Evolutionary conservation across 2,797 vertebrate genomes (phyloP).

Genomic region (Alauda arvensis): DNA sequence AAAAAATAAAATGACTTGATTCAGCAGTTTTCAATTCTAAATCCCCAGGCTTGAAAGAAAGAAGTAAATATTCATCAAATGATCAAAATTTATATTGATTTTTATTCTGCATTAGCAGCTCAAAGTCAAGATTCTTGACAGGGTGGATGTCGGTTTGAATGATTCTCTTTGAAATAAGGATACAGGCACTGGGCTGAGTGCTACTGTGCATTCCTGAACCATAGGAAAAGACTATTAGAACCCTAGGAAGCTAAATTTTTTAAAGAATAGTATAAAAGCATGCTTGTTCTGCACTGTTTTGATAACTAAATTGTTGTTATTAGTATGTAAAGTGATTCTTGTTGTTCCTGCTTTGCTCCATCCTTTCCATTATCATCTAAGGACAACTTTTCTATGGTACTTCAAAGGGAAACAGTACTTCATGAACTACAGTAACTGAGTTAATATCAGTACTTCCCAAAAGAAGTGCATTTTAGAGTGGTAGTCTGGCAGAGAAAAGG

Average conservation of each 20-base stretch:
- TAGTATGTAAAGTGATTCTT: conserved; percentile 73
- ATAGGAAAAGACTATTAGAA: conserved; percentile 67
- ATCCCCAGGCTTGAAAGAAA: conserved; percentile 73
- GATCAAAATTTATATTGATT: conserved; percentile 88
- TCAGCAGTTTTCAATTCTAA: conserved; percentile 82
- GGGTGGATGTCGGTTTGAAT: conserved; percentile 75
- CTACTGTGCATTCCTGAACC: conserved; percentile 74
- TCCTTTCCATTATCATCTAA: conserved; percentile 52
- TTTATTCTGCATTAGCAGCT: conserved; percentile 84
- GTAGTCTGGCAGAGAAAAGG: conserved; percentile 34
- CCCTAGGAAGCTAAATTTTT: conserved; percentile 71
- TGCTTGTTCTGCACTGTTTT: conserved; percentile 70
- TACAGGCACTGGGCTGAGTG: conserved; percentile 63
- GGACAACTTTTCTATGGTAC: conserved; percentile 46
- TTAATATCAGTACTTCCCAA: conserved; percentile 46
- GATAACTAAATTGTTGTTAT: conserved; percentile 74
- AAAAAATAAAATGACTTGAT: conserved; percentile 83
- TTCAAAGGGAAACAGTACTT: conserved; percentile 39
- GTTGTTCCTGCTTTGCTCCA: conserved; percentile 51
- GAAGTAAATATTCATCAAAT: conserved; percentile 86
- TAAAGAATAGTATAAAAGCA: conserved; percentile 62
- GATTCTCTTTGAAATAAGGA: conserved; percentile 86
- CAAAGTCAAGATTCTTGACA: conserved; percentile 80
- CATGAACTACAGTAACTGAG: neutral
- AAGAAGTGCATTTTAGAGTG: conserved; percentile 3